Percentiles rank a stretch among this genome's conserved stretches.
Evolutionary conservation across 2,113 vertebrate species (phyloP).

Genomic region (Rhinichthys klamathensis): DNA sequence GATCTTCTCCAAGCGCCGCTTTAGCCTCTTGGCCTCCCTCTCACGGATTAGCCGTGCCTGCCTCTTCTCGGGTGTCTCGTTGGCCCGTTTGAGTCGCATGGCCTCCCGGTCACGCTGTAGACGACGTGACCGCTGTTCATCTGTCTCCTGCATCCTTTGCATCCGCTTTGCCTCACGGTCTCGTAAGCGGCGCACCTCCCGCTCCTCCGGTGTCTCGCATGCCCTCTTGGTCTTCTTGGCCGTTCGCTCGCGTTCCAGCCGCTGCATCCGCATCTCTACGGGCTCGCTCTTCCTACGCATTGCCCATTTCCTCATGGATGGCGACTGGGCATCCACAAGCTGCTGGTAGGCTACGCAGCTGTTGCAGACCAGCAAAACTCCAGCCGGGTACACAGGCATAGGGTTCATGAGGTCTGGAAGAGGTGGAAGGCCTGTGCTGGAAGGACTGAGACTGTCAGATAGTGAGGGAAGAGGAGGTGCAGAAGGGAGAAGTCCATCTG

Average conservation of each 20-base stretch:
- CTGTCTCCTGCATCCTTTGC: conserved; percentile 94
- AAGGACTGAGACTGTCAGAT: conserved; percentile 70
- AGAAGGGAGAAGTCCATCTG: conserved; percentile 54
- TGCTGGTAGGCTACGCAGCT: conserved; percentile 91
- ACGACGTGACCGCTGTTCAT: conserved; percentile 89
- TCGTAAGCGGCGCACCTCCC: conserved; percentile 87
- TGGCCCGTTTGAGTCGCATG: conserved; percentile 93
- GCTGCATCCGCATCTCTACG: conserved; percentile 84
- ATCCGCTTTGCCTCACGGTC: conserved; percentile 95
- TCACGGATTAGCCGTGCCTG: conserved; percentile 94
- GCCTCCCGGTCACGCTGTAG: conserved; percentile 94
- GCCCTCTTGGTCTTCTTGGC: conserved; percentile 96
- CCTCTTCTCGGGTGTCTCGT: conserved; percentile 93
- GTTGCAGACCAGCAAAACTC: conserved; percentile 94
- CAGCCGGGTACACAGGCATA: conserved; percentile 86
- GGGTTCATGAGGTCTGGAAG: conserved; percentile 80
- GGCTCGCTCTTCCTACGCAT: conserved; percentile 92
- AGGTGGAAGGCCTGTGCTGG: conserved; percentile 69
- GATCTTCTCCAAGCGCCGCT: conserved; percentile 94
- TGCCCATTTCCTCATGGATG: conserved; percentile 86
- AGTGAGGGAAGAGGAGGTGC: conserved; percentile 70
- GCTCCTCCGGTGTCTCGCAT: conserved; percentile 88
- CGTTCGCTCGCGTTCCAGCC: conserved; percentile 91
- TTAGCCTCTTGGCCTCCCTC: conserved; percentile 93
- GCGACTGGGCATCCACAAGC: conserved; percentile 84